Percentiles rank a stretch among this genome's conserved stretches.
These are phyloP conservation scores for Meganola albula DNA, from an alignment of 2,888 invertebrate genomes.

Conservation along the genomic window DNA sequence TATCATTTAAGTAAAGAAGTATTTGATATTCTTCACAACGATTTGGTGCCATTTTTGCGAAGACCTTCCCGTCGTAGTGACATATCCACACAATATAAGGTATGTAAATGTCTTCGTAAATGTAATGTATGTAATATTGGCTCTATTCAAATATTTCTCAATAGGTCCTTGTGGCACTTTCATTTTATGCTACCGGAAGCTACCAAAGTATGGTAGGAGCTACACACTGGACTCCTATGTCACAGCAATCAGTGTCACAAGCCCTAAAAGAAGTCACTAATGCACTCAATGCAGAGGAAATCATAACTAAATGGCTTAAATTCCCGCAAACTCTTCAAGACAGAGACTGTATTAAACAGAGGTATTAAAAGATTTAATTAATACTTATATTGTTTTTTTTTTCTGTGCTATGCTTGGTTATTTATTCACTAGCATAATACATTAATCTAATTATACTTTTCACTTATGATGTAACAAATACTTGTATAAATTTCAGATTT, in stretches of 20 bases:
- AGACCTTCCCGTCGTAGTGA: constrained; percentile 1
- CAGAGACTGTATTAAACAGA: constrained; percentile 1
- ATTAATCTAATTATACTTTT: neutral
- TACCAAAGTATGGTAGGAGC: constrained; percentile 1
- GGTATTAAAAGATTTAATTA: neutral
- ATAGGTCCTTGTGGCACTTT: neutral
- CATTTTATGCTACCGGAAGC: constrained; percentile 2
- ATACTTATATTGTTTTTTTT: neutral
- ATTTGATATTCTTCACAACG: neutral
- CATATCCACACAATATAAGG: constrained; percentile 5
- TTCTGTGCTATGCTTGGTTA: neutral
- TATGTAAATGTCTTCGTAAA: neutral
- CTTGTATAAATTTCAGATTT: neutral
- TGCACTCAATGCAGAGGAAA: neutral
- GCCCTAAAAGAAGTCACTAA: constrained; percentile 1
- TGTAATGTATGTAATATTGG: neutral
- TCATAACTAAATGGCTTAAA: constrained; percentile 2
- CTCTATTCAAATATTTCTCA: neutral
- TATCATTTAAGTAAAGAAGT: neutral
- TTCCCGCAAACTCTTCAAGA: neutral
- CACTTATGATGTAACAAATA: too few relatives aligned
- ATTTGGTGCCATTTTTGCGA: neutral
- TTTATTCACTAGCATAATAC: neutral
- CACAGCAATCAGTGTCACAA: constrained; percentile 3
- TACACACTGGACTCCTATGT: neutral